phyloP scores from a whole-genome alignment of 2,888 invertebrate genomes.

The Apantesis nais region DNA sequence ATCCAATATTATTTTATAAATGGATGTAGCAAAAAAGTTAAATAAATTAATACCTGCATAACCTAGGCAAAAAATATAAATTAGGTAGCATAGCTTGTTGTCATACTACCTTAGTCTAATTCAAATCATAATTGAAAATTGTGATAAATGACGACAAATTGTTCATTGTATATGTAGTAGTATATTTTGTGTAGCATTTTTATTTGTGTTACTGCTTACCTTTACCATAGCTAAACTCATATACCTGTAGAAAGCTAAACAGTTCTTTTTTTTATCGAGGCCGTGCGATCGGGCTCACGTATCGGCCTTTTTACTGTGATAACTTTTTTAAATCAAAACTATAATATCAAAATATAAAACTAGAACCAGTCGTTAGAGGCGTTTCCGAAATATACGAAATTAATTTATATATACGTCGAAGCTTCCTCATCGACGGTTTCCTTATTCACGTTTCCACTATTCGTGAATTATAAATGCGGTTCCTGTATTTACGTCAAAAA shows the following conservation, averaged over 20 bases:
- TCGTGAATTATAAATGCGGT: neutral
- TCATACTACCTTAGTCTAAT: too few species aligned
- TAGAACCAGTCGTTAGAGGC: neutral
- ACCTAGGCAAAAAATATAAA: neutral
- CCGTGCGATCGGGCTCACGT: too few species aligned
- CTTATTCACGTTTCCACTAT: conserved; percentile 5
- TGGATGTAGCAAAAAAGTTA: too few species aligned
- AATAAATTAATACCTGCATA: neutral
- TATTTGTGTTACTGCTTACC: too few species aligned
- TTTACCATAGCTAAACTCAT: too few species aligned
- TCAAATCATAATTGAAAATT: neutral
- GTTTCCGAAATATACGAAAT: neutral
- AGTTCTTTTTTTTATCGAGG: too few species aligned
- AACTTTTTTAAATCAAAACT: neutral
- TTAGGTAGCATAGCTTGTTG: neutral
- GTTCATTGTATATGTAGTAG: too few species aligned
- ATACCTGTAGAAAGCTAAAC: too few species aligned
- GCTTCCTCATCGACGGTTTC: conserved; percentile 3
- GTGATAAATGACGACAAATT: too few species aligned
- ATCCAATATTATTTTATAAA: too few species aligned
- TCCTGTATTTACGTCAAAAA: conserved; percentile 9
- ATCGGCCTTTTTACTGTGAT: neutral
- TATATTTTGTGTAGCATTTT: too few species aligned
- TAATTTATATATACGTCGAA: neutral
- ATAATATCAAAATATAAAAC: neutral